Conservation (phyloP, 2,113 vertebrate species). For the Potamarius usumacintae region DNA sequence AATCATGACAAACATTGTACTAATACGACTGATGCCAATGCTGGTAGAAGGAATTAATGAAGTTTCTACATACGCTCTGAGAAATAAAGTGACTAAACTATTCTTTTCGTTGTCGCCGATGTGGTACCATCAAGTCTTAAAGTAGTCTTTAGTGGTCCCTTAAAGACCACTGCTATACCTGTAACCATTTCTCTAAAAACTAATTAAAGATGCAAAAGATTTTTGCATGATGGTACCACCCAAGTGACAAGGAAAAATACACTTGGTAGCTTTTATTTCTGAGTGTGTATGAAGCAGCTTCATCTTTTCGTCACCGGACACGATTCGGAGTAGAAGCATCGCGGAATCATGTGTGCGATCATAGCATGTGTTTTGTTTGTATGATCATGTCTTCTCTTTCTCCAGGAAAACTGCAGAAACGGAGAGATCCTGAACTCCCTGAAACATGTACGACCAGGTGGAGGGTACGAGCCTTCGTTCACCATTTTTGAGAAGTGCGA, state of each 20-base stretch:
- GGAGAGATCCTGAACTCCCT: slow-evolving; percentile 88
- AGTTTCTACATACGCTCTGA: not conserved
- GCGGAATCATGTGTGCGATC: not conserved
- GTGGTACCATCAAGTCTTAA: not conserved
- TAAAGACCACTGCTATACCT: not conserved
- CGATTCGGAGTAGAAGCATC: too few species aligned
- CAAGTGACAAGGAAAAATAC: not conserved
- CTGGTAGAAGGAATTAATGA: not conserved
- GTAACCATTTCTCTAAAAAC: not conserved
- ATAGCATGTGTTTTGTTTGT: not conserved
- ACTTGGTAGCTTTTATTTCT: not conserved
- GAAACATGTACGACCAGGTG: slow-evolving; percentile 87
- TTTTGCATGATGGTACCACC: not conserved
- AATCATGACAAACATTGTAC: not conserved
- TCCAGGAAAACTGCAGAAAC: slow-evolving; percentile 88
- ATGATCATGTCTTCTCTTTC: slow-evolving; percentile 15
- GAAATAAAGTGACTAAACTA: not conserved
- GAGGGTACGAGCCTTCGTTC: slow-evolving; percentile 85
- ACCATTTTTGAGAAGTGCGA: slow-evolving; percentile 90
- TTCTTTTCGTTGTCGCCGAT: not conserved
- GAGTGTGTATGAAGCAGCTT: not conserved
- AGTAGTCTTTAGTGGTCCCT: too few species aligned
- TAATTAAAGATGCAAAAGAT: not conserved
- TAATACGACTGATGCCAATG: not conserved
- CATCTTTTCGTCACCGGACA: not conserved